Percentiles rank a stretch among this genome's conserved stretches.
These are phyloP conservation scores for Hemiscyllium ocellatum DNA, from an alignment of 2,113 vertebrate genomes.

Conservation along the genomic window DNA sequence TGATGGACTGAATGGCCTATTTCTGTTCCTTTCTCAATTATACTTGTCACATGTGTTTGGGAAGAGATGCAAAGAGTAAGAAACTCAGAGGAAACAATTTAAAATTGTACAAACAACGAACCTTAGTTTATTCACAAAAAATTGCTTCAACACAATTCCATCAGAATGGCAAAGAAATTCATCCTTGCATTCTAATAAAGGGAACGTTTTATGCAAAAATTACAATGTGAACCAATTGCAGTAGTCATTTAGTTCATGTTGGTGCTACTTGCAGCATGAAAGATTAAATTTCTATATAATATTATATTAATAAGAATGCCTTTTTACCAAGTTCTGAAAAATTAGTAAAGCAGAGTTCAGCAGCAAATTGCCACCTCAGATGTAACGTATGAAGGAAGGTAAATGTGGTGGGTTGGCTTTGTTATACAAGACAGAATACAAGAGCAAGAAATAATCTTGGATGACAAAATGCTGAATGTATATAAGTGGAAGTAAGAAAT, in stretches of 20 bases:
- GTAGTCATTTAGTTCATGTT: neutral
- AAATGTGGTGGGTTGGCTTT: too few relatives aligned
- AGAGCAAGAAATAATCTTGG: too few relatives aligned
- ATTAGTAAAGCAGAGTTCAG: neutral
- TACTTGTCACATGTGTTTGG: neutral
- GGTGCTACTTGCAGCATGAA: neutral
- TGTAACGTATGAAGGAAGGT: neutral
- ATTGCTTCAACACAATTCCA: neutral
- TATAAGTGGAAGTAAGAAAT: too few relatives aligned
- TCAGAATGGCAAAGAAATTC: neutral
- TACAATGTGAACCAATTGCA: neutral
- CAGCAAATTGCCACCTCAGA: neutral
- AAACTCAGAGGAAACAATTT: neutral
- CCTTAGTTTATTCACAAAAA: neutral
- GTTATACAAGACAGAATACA: too few relatives aligned
- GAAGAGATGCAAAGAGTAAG: neutral
- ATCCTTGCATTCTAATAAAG: neutral
- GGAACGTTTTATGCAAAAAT: neutral
- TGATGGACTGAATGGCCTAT: too few relatives aligned
- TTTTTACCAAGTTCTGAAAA: neutral
- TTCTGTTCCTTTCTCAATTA: neutral
- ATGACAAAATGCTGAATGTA: too few relatives aligned
- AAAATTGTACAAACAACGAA: neutral
- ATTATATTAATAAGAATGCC: neutral
- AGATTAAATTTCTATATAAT: neutral